Base-by-base conservation (phyloP, 1,140 invertebrate genomes). In the Drosophila athabasca region DNA sequence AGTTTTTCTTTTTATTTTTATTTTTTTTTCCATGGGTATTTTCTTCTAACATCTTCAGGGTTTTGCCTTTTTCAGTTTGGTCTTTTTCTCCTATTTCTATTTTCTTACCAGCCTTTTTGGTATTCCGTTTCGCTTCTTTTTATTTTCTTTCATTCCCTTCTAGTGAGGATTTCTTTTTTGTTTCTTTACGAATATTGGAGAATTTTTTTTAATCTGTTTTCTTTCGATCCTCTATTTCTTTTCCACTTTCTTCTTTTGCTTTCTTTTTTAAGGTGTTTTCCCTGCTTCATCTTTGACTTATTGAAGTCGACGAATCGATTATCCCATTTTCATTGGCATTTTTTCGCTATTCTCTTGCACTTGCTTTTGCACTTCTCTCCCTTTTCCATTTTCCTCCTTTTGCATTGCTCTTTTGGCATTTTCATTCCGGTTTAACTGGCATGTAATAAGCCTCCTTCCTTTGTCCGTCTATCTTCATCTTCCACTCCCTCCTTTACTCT, bases 401-500 rank as follows among this genome's bases (percentile, higher is more conserved):
- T 39, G 35, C 4, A 5, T 11, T 39, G 35, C 35, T 55, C 41
- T 41, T 29, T 22, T 24, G 35, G 52, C 52, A 15, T 7, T 51
- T 51, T 39, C 35, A 39, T 39, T 39, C 35, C 35, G 35, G 35
- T 35, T 43, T 69, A 69, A 69, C 68, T 69, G 64, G 66, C 64
- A 68, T 69, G 68, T 68, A 69, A 69, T 44, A 68, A 68, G 51
- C 51, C 66, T 68, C 19, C 49, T 61, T 71, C 26, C 13, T 17
- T 46, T 52, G 1, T 57, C 43, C 22, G 6, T 15, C 35, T 35
- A 9, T 6, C 50, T 15, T 22, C 11, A 19, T 35, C 50, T 35
- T 52, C 15, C n/a, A 5, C 5, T 52, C 9, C 15, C 17, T 55
- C 22, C 35, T 54, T 17, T 4, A n/a, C 48, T 46, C 35, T 11